Evolutionary conservation across 2,888 invertebrate species (phyloP).

Genomic region (Dicyrtoma fusca): DNA sequence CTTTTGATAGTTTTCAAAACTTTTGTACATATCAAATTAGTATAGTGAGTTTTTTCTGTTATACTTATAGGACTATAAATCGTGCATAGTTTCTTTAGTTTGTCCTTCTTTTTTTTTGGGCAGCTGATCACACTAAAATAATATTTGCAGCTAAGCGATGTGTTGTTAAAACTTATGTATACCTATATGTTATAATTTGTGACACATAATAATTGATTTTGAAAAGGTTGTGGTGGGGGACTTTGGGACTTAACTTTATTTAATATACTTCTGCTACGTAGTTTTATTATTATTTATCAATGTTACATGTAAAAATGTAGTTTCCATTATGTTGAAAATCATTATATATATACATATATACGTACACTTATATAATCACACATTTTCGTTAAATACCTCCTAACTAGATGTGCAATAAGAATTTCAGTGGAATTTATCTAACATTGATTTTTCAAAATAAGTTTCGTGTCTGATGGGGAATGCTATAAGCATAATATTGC

Average conservation of each 20-base stretch:
- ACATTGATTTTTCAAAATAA: slow-evolving; percentile 20
- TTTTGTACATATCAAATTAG: slow-evolving; percentile 22
- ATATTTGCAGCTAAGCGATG: slow-evolving; percentile 27
- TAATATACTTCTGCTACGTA: slow-evolving; percentile 27
- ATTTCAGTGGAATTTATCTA: slow-evolving; percentile 28
- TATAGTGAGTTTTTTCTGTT: slow-evolving; percentile 17
- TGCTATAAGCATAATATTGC: slow-evolving; percentile 26
- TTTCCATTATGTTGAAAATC: slow-evolving; percentile 24
- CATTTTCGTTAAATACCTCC: slow-evolving; percentile 24
- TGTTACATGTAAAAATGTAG: slow-evolving; percentile 32
- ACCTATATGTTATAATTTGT: slow-evolving; percentile 27
- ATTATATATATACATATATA: slow-evolving; percentile 18
- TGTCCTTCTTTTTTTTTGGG: slow-evolving; percentile 3
- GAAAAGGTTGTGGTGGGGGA: slow-evolving; percentile 38
- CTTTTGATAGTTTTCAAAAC: slow-evolving; percentile 22
- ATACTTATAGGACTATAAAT: slow-evolving; percentile 1
- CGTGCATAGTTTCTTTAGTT: slow-evolving; percentile 10
- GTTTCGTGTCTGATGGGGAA: slow-evolving; percentile 16
- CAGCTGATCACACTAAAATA: slow-evolving; percentile 28
- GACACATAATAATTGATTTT: slow-evolving; percentile 30
- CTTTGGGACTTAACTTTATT: slow-evolving; percentile 29
- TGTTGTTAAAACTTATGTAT: slow-evolving; percentile 25
- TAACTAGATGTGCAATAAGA: slow-evolving; percentile 37
- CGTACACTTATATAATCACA: too few species aligned
- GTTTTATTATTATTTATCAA: slow-evolving; percentile 21